These are phyloP conservation scores for Agonopterix subpropinquella DNA, from an alignment of 2,888 invertebrate genomes.

Conservation along the genomic window DNA sequence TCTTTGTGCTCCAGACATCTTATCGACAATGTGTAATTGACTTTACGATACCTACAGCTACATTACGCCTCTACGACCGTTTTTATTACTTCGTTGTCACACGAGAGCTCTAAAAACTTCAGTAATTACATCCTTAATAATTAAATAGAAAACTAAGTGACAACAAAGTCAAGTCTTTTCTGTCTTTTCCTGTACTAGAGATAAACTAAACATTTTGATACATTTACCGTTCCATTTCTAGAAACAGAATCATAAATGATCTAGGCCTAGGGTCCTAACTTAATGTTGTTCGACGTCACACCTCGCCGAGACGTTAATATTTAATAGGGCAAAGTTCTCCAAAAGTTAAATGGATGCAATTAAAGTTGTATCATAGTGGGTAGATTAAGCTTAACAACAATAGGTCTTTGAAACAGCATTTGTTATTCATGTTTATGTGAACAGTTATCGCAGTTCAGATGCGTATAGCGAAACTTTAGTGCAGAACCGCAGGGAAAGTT, in stretches of 20 bases:
- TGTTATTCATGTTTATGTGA: slow-evolving; percentile 23
- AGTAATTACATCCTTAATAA: too few species aligned
- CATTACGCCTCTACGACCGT: slow-evolving; percentile 1
- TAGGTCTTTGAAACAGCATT: slow-evolving; percentile 45
- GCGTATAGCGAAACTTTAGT: neutral
- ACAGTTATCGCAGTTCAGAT: neutral
- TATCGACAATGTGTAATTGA: slow-evolving; percentile 31
- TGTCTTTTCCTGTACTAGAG: too few species aligned
- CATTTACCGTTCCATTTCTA: slow-evolving; percentile 4
- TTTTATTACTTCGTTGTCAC: too few species aligned
- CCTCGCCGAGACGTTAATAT: slow-evolving; percentile 21
- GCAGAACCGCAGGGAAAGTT: neutral
- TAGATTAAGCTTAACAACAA: slow-evolving; percentile 25
- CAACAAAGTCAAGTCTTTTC: too few species aligned
- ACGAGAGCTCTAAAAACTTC: too few species aligned
- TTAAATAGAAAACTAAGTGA: too few species aligned
- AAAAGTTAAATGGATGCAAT: slow-evolving; percentile 47
- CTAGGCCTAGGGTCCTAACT: neutral
- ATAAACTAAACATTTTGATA: too few species aligned
- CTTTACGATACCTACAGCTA: slow-evolving; percentile 4
- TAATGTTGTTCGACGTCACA: slow-evolving; percentile 3
- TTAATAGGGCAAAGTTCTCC: slow-evolving; percentile 29
- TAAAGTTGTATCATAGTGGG: slow-evolving; percentile 45
- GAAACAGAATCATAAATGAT: slow-evolving; percentile 3
- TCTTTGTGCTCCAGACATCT: slow-evolving; percentile 42